Conservation (phyloP, 2,113 vertebrate species). For the Corythaeola cristata region DNA sequence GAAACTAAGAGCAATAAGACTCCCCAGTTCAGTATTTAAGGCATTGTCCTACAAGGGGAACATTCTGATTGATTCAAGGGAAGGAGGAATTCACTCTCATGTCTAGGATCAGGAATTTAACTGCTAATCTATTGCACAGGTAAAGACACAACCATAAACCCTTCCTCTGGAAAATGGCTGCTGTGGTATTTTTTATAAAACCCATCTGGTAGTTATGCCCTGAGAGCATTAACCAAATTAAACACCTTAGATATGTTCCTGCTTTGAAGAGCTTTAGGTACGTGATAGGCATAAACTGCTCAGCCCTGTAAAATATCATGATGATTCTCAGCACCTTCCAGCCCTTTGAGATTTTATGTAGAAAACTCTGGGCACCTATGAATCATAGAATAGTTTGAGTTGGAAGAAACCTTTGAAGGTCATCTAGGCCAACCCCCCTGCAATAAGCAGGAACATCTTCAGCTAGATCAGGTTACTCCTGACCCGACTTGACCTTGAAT, state of each 20-base stretch:
- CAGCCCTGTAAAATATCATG: neutral
- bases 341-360: neutral
- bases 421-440: neutral
- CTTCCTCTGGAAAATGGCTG: neutral
- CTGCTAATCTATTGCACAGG: neutral
- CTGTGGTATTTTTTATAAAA: neutral
- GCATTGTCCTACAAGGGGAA: neutral
- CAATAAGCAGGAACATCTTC: neutral
- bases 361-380: neutral
- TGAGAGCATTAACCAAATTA: neutral
- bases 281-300: neutral
- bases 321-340: neutral
- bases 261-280: neutral
- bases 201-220: neutral
- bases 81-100: neutral
- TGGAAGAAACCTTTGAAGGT: neutral
- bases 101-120: neutral
- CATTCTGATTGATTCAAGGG: neutral
- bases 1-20: neutral
- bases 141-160: neutral
- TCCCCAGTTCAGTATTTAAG: neutral
- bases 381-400: neutral
- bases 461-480: neutral
- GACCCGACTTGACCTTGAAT: neutral
- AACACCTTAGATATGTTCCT: neutral